A percentile compares a stretch with the other conserved stretches of the same genome.
phyloP scores from a whole-genome alignment of 2,113 vertebrate species.

The Sylvia atricapilla region DNA sequence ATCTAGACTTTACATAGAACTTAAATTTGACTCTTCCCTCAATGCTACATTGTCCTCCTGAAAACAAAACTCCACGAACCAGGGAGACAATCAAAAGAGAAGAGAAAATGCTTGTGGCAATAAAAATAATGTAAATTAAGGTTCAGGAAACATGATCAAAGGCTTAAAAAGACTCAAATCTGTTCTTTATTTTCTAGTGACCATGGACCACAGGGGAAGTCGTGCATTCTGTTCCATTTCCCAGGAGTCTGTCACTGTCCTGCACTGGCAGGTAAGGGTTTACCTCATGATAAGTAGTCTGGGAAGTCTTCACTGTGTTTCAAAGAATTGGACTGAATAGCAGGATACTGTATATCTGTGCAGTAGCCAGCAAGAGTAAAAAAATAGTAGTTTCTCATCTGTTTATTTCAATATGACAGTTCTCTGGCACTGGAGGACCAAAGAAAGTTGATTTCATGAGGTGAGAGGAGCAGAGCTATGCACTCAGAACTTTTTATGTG shows the following conservation, averaged over 20 bases:
- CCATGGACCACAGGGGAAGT: not conserved
- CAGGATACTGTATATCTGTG: not conserved
- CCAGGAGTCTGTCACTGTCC: not conserved
- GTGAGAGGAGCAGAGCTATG: not conserved
- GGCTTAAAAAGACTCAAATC: not conserved
- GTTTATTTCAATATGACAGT: not conserved
- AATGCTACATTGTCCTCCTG: not conserved
- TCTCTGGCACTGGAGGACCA: not conserved
- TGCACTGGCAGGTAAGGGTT: not conserved
- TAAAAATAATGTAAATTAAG: not conserved
- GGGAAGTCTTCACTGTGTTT: not conserved
- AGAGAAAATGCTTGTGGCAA: not conserved
- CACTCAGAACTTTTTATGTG: not conserved
- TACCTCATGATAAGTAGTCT: not conserved
- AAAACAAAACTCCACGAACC: not conserved
- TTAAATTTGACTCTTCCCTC: not conserved
- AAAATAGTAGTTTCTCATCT: not conserved
- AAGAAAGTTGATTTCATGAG: not conserved
- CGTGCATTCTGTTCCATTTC: fast-evolving
- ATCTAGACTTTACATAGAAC: not conserved
- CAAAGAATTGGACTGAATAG: not conserved
- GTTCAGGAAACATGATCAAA: not conserved
- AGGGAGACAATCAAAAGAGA: not conserved
- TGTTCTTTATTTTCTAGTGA: not conserved
- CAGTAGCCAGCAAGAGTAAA: not conserved